Percentiles rank a stretch among this genome's conserved stretches.
phyloP scores from a whole-genome alignment of 2,797 vertebrate genomes.

The Pangasius sanitwongsei region DNA sequence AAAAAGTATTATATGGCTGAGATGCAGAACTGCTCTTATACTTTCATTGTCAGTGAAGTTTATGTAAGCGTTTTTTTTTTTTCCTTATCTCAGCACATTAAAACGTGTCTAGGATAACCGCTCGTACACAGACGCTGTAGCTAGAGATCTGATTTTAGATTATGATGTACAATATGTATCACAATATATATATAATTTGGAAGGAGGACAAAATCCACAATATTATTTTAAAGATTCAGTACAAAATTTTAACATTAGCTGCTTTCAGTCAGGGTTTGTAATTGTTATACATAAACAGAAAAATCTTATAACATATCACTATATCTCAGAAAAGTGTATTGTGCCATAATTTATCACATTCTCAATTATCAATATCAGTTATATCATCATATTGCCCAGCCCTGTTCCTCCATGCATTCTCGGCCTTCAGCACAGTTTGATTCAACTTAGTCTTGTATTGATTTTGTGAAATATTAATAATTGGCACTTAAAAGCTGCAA shows the following conservation, averaged over 20 bases:
- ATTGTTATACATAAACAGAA: no score
- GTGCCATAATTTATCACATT: not conserved
- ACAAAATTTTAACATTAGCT: no score
- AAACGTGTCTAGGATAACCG: not conserved
- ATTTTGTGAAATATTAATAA: conserved; percentile 13
- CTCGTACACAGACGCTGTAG: not conserved
- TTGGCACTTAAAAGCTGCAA: not conserved
- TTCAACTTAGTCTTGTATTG: not conserved
- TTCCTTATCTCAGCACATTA: not conserved
- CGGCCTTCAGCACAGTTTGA: not conserved
- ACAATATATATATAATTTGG: no score
- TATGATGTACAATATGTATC: not conserved
- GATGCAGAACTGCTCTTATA: not conserved
- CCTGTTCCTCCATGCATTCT: not conserved
- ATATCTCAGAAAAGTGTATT: not conserved
- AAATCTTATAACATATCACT: no score
- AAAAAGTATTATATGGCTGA: not conserved
- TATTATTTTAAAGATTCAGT: no score
- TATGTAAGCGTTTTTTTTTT: not conserved
- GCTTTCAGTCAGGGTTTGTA: no score
- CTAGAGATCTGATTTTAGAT: not conserved
- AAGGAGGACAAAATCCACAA: no score
- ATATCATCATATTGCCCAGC: not conserved
- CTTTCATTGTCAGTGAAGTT: not conserved
- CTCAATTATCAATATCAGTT: no score